phyloP scores from a whole-genome alignment of 35 echinoderm and acorn worm species.

The Ophioderma brevispina region DNA sequence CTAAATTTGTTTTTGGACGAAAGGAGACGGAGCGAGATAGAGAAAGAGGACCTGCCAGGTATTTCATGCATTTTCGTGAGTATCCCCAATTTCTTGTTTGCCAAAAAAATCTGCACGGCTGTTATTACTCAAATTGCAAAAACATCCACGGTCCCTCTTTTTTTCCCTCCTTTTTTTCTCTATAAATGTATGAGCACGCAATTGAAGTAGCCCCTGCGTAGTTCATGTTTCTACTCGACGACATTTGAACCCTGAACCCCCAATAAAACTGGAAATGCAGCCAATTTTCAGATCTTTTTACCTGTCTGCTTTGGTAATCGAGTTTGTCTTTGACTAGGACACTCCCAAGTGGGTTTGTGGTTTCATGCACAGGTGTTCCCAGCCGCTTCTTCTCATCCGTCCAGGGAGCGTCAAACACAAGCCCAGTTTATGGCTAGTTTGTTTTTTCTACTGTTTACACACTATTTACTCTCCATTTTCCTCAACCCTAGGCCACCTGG shows the following conservation, averaged over 20 bases:
- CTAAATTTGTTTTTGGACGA: background rate
- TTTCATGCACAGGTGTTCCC: background rate
- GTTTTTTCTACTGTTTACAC: background rate
- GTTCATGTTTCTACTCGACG: background rate
- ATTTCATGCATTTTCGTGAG: background rate
- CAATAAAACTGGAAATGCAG: slow-evolving; percentile 7
- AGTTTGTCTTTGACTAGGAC: background rate
- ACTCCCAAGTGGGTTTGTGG: background rate
- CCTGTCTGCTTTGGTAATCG: slow-evolving; percentile 4
- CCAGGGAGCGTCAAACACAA: background rate
- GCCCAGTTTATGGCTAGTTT: background rate
- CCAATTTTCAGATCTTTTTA: background rate
- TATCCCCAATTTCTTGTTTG: background rate
- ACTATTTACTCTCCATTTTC: background rate
- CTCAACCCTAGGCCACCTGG: background rate
- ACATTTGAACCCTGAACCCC: background rate
- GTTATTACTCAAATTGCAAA: background rate
- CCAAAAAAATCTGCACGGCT: background rate
- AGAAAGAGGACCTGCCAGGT: no score
- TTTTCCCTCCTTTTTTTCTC: background rate
- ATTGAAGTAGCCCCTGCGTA: background rate
- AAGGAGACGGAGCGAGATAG: background rate
- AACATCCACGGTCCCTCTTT: background rate
- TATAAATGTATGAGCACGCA: background rate
- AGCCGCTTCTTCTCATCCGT: background rate